phyloP scores from a whole-genome alignment of 2,113 vertebrate genomes.

The Felis catus region DNA sequence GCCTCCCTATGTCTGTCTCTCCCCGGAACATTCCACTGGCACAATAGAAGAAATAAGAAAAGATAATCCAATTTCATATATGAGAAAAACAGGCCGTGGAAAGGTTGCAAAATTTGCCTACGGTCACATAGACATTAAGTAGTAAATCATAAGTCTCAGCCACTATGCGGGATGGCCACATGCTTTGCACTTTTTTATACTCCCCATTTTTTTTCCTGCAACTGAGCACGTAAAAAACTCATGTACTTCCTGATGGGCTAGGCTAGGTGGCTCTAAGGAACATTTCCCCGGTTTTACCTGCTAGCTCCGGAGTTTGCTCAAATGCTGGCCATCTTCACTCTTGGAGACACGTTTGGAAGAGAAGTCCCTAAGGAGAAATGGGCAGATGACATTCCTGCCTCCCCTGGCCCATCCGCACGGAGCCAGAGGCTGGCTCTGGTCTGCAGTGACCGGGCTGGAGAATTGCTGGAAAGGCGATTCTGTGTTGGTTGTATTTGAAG shows the following conservation, averaged over 20 bases:
- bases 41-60: background rate
- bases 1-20: background rate
- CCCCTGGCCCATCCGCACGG: background rate
- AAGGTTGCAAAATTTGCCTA: background rate
- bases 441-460: background rate
- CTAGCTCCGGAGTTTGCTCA: background rate
- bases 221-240: background rate
- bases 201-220: background rate
- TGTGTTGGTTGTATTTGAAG: background rate
- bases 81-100: background rate
- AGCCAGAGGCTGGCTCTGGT: background rate
- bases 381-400: background rate
- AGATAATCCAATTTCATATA: background rate
- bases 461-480: background rate
- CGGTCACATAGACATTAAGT: background rate
- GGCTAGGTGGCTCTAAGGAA: background rate
- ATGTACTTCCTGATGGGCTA: background rate
- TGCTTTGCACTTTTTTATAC: background rate
- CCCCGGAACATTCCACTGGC: background rate
- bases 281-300: background rate
- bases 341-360: background rate
- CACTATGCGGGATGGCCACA: background rate
- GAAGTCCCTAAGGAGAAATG: background rate
- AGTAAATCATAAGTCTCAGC: background rate
- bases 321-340: background rate